Percentiles rank a stretch among this genome's conserved stretches.
These are phyloP conservation scores for Steatornis caripensis DNA, from an alignment of 2,113 vertebrate species.

Conservation along the genomic window DNA sequence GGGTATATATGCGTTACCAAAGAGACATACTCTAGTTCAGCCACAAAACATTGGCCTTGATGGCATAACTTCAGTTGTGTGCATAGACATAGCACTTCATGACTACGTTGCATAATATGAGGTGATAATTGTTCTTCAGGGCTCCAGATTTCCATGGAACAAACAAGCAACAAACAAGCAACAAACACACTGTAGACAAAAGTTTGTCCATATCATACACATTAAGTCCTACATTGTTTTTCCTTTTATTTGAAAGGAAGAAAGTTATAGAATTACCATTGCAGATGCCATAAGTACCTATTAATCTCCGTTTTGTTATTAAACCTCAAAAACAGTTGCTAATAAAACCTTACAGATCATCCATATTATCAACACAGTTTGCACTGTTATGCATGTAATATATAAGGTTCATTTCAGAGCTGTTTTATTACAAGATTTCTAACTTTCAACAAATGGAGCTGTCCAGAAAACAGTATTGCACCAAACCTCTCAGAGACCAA, in stretches of 20 bases:
- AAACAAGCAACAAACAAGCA: not conserved
- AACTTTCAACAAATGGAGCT: not conserved
- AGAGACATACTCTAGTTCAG: not conserved
- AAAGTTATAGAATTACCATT: not conserved
- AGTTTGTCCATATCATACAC: not conserved
- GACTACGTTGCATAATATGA: not conserved
- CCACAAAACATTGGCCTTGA: not conserved
- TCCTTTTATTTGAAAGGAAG: not conserved
- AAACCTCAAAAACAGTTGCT: not conserved
- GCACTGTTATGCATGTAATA: not conserved
- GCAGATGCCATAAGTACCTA: not conserved
- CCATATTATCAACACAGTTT: not conserved
- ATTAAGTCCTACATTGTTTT: not conserved
- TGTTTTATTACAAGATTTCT: not conserved
- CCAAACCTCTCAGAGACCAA: not conserved
- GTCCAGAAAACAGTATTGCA: not conserved
- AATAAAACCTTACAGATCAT: not conserved
- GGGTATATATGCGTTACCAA: not conserved
- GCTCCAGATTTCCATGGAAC: not conserved
- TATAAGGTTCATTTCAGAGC: not conserved
- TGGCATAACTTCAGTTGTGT: not conserved
- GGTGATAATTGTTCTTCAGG: not conserved
- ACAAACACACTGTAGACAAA: not conserved
- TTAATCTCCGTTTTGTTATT: not conserved
- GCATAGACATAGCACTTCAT: not conserved